Percentiles rank a stretch among this genome's conserved stretches.
These are phyloP conservation scores for Plodia interpunctella DNA, from an alignment of 1,140 invertebrate species.

Conservation along the genomic window DNA sequence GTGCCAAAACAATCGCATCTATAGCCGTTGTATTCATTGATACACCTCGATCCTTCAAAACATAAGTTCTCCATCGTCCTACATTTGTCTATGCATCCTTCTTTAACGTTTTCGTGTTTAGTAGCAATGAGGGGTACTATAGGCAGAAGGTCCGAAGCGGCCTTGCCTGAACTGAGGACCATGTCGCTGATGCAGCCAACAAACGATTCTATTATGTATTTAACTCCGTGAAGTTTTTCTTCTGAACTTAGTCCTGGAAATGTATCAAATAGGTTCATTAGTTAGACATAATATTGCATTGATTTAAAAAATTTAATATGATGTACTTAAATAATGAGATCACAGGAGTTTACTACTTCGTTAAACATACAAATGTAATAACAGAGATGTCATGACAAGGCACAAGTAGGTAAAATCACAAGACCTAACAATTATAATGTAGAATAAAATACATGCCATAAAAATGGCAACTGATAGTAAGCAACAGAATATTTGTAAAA, in stretches of 20 bases:
- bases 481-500: constrained; percentile 76
- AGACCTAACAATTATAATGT: too few relatives aligned
- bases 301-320: too few relatives aligned
- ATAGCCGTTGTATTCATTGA: constrained; percentile 92
- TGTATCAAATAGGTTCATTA: too few relatives aligned
- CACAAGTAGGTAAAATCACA: too few relatives aligned
- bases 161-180: constrained; percentile 88
- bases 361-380: too few relatives aligned
- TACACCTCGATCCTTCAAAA: constrained; percentile 88
- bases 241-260: constrained; percentile 88
- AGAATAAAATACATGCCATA: too few relatives aligned
- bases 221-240: constrained; percentile 90
- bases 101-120: constrained; percentile 91
- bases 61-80: constrained; percentile 88
- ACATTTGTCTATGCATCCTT: constrained; percentile 90
- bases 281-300: too few relatives aligned
- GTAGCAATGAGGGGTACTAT: constrained; percentile 89
- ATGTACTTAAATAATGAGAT: too few relatives aligned
- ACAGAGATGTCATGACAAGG: too few relatives aligned
- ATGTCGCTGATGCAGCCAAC: constrained; percentile 94
- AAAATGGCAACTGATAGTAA: too few relatives aligned
- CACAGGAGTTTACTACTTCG: too few relatives aligned
- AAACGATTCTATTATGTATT: constrained; percentile 94
- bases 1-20: constrained; percentile 95
- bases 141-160: constrained; percentile 86